Conservation (phyloP, 2,888 invertebrate genomes). For the Himalopsyche anomala region DNA sequence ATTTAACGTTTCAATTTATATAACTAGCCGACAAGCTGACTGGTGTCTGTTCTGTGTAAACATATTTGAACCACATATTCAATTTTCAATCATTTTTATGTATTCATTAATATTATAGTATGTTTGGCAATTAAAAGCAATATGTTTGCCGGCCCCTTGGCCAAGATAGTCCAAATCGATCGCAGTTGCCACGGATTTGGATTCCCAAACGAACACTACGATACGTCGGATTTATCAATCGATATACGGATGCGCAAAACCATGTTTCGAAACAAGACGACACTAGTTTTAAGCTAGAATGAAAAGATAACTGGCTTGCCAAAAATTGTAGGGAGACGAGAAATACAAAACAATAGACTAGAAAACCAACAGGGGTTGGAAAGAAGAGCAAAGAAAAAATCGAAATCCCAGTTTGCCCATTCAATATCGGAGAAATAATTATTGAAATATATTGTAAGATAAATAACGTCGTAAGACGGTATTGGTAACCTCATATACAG, state of each 20-base stretch:
- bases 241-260: not conserved
- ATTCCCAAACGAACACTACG: no score
- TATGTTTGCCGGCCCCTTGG: no score
- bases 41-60: no score
- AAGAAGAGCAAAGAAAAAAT: not conserved
- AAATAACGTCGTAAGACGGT: not conserved
- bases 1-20: no score
- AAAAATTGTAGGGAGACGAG: not conserved
- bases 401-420: not conserved
- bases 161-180: no score
- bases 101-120: no score
- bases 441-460: not conserved
- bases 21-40: no score
- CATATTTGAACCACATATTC: no score
- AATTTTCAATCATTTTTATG: no score
- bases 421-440: not conserved
- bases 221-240: no score
- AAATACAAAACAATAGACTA: constrained; percentile 11
- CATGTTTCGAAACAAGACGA: not conserved
- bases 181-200: no score
- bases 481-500: not conserved
- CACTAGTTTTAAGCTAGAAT: not conserved
- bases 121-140: no score
- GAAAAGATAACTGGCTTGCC: constrained; percentile 12
- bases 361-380: not conserved